Conservation (phyloP, 2,888 invertebrate species). For the Idaea aversata region DNA sequence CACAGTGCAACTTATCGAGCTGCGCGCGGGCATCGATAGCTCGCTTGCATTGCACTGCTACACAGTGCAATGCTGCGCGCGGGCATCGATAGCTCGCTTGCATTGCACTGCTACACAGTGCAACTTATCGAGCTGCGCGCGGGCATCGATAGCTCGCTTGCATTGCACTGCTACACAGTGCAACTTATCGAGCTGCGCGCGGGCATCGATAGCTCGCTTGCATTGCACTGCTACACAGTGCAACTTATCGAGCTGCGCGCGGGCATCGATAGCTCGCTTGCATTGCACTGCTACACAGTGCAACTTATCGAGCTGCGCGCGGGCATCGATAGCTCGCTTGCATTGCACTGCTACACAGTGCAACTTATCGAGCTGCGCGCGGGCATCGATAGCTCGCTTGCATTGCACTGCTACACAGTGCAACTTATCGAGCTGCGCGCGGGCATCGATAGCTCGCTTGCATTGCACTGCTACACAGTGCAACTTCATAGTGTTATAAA, state of each 20-base stretch:
- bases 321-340: conserved; percentile 8
- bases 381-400: conserved; percentile 8
- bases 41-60: too few species aligned
- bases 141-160: conserved; percentile 8
- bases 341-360: too few species aligned
- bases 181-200: conserved; percentile 16
- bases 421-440: conserved; percentile 16
- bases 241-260: conserved; percentile 16
- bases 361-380: conserved; percentile 16
- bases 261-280: conserved; percentile 8
- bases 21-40: conserved; percentile 10
- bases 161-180: too few species aligned
- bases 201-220: conserved; percentile 8
- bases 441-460: conserved; percentile 6
- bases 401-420: too few species aligned
- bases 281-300: too few species aligned
- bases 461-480: too few species aligned
- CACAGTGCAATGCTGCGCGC: too few species aligned
- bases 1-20: too few species aligned
- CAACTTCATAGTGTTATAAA: too few species aligned
- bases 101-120: too few species aligned
- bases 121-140: conserved; percentile 16
- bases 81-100: conserved; percentile 8
- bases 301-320: conserved; percentile 16
- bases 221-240: too few species aligned